Evolutionary conservation across 2,113 vertebrate genomes (phyloP).

Genomic region (Oceanites oceanicus): DNA sequence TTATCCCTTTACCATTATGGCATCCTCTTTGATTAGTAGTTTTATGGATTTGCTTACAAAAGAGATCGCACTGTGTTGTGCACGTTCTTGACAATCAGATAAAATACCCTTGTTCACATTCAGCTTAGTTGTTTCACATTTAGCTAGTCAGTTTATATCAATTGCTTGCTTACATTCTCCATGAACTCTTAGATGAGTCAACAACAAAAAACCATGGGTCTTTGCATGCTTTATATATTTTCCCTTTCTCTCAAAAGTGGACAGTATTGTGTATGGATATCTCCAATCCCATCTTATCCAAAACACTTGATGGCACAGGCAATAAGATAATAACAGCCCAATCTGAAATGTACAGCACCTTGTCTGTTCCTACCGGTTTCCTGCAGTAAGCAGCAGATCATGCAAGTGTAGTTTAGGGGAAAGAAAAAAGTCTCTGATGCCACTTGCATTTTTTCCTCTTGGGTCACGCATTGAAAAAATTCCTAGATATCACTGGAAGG

Average conservation of each 20-base stretch:
- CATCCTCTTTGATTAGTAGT: neutral
- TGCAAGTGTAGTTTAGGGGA: neutral
- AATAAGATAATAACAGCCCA: neutral
- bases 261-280: neutral
- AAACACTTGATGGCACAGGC: neutral
- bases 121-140: neutral
- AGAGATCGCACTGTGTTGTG: neutral
- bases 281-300: neutral
- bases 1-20: neutral
- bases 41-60: neutral
- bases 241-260: neutral
- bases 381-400: neutral
- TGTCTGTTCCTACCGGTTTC: neutral
- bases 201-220: rapidly evolving
- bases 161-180: neutral
- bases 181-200: neutral
- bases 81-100: neutral
- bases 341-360: neutral
- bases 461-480: neutral
- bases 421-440: neutral
- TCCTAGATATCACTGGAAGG: neutral
- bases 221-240: neutral
- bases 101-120: neutral
- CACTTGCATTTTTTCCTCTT: neutral
- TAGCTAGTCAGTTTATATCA: neutral